Evolutionary conservation across 2,113 vertebrate genomes (phyloP).

Genomic region (Callocephalon fimbriatum): DNA sequence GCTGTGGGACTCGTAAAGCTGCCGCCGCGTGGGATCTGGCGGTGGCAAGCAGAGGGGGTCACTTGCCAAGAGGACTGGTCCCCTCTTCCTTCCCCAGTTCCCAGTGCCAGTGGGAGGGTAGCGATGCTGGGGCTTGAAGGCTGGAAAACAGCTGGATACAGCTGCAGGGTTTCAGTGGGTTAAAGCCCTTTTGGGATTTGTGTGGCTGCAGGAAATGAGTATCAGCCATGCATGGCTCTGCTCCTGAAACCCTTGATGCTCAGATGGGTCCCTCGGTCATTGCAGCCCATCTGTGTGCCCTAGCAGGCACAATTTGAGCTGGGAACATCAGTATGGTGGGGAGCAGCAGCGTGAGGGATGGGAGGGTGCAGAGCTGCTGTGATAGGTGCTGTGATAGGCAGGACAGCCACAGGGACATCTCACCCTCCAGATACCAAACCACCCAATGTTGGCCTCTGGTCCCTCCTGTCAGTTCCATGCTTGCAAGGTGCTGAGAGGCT

Average conservation of each 20-base stretch:
- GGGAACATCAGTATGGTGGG: fast-evolving
- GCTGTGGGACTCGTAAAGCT: constrained; percentile 16
- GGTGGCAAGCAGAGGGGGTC: neutral
- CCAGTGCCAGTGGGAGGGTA: fast-evolving
- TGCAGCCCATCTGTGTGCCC: neutral
- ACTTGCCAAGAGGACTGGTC: neutral
- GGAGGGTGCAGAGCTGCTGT: neutral
- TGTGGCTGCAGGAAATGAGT: fast-evolving
- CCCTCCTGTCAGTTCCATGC: neutral
- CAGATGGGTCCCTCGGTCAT: fast-evolving
- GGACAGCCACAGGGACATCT: neutral
- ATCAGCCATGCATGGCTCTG: fast-evolving
- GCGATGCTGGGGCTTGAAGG: neutral
- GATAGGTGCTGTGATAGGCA: neutral
- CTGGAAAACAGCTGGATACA: neutral
- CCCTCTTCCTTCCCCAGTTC: neutral
- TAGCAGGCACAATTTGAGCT: fast-evolving
- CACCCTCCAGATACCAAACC: fast-evolving
- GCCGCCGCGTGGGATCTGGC: neutral
- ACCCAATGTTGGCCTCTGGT: fast-evolving
- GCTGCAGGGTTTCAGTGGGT: neutral
- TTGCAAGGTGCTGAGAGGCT: neutral
- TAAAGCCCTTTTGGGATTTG: neutral
- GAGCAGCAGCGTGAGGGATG: neutral
- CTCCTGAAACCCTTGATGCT: neutral